Conservation (phyloP, 2,113 vertebrate genomes). For the Colius striatus region DNA sequence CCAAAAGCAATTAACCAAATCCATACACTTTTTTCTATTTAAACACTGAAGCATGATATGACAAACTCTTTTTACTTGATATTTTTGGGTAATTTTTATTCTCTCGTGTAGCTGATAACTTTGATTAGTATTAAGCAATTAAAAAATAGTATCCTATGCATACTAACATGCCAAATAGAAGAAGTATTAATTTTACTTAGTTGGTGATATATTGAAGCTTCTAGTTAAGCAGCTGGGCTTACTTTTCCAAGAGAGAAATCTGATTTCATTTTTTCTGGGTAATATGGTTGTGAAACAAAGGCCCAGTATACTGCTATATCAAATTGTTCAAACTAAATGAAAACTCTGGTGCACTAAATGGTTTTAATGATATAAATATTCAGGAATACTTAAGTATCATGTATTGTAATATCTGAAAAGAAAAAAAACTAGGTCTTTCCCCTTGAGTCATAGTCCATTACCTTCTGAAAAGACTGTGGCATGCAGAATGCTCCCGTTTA, state of each 20-base stretch:
- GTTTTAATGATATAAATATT: not conserved
- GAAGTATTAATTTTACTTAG: not conserved
- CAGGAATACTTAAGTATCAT: not conserved
- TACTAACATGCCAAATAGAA: not conserved
- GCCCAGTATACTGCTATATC: not conserved
- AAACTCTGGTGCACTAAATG: not conserved
- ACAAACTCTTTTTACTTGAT: not conserved
- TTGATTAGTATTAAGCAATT: not conserved
- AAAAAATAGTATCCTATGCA: not conserved
- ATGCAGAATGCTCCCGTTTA: not conserved
- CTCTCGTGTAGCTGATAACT: not conserved
- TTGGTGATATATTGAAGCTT: not conserved
- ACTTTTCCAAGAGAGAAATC: not conserved
- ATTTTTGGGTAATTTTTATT: not conserved
- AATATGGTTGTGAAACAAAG: not conserved
- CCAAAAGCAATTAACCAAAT: not conserved
- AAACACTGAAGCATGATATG: not conserved
- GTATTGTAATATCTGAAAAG: not conserved
- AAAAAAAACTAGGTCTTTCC: not conserved
- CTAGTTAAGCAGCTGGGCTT: not conserved
- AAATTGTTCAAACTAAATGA: not conserved
- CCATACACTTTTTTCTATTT: not conserved
- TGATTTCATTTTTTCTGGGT: not conserved
- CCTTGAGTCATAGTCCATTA: not conserved
- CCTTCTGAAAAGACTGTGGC: not conserved